Percentiles rank a stretch among this genome's conserved stretches.
phyloP scores from a whole-genome alignment of 2,113 vertebrate genomes.

The Tauraco erythrolophus region DNA sequence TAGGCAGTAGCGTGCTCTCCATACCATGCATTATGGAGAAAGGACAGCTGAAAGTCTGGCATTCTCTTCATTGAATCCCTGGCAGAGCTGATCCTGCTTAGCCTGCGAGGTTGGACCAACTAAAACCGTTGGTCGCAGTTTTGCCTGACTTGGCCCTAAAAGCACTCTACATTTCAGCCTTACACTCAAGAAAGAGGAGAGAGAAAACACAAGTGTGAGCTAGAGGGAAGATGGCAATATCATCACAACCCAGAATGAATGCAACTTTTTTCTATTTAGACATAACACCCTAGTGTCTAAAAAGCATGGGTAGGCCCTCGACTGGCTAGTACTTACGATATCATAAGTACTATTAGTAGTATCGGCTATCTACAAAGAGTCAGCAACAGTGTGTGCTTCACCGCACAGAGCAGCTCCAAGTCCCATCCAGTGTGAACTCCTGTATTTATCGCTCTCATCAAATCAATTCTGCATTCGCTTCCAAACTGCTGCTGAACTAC shows the following conservation, averaged over 20 bases:
- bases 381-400: not conserved
- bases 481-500: not conserved
- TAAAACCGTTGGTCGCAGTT: too few relatives aligned
- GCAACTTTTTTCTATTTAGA: not conserved
- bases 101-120: too few relatives aligned
- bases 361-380: not conserved
- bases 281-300: not conserved
- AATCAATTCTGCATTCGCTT: not conserved
- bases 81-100: not conserved
- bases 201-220: not conserved
- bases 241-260: not conserved
- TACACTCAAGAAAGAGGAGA: not conserved
- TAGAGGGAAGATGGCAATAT: not conserved
- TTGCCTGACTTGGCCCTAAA: not conserved
- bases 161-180: not conserved
- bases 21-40: not conserved
- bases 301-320: not conserved
- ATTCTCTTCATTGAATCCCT: not conserved
- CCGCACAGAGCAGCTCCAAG: fast-evolving
- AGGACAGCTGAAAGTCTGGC: not conserved
- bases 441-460: not conserved
- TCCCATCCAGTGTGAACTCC: not conserved
- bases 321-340: not conserved
- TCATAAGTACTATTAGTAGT: not conserved
- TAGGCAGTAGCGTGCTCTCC: not conserved